Base-by-base conservation (phyloP, 1,140 invertebrate genomes). In the Drosophila repleta region DNA sequence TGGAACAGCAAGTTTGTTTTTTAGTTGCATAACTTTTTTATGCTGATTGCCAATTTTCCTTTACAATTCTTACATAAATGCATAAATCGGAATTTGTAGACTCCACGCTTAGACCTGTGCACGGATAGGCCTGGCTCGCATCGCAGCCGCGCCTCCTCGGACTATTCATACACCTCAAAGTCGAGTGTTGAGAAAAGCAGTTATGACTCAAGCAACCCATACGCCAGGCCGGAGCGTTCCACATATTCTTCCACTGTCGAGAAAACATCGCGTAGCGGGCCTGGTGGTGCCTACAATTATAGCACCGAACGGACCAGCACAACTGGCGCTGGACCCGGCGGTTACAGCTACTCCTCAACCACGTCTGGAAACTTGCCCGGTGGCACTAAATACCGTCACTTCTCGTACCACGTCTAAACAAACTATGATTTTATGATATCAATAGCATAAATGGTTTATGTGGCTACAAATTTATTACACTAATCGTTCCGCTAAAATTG, bases 41-140 rank as follows among this genome's bases (percentile, higher is more conserved):
- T 70, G 64, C 63, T 70, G 76, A 80, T 76, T 74, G 76, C 64
- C 66, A 75, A 58, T 72, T 78, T 73, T 83, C 68, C 64, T 74
- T 77, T 65, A 74, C 48, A 78, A 77, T 61, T 87, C 67, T 79
- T 57, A 79, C 72, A 58, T 73, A 79, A 90, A 84, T 90, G 66
- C 84, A 72, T 71, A 77, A 88, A 88, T 84, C 84, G 82, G 90
- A 90, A 90, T 90, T 94, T 93, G 92, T 94, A 97, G 96, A 96
- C 95, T 93, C 96, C 96, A 92, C 94, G 96, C 75, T 95, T 96
- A 94, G 96, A 96, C 93, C 94, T 96, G 92, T 96, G 96, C 89
- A 94, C 94, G 92, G 96, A 96, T 93, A 94, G 95, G 90, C 95
- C 95, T 70, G 93, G 94, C 78, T 90, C 93, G 76, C 94, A 94